Base-by-base conservation (phyloP, 2,888 invertebrate species). In the Caenorhabditis macrosperma region DNA sequence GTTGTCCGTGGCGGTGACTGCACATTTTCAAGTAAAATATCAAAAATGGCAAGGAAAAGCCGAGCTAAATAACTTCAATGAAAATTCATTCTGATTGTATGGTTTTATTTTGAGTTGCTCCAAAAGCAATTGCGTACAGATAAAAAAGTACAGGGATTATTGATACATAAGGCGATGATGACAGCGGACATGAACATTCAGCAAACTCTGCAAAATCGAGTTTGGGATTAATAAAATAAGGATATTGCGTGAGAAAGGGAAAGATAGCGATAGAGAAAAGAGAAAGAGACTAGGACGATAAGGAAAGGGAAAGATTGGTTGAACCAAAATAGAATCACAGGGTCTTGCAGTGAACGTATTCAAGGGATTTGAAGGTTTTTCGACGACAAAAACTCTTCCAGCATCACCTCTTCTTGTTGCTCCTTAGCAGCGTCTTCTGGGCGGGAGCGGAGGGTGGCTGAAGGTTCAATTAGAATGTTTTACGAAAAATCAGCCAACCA, bases 391-490 rank as follows among this genome's bases (percentile, higher is more conserved):
- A 86, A 86, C 30, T 86, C 83, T 52, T 86, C 86, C 17, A 86
- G 76, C 82, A 86, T 85, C n/a, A 86, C 81, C 63, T 86, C 82
- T 69, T 86, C 86, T 41, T 86, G 83, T 30, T 76, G 67, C 12
- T 66, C 78, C 20, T 79, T 67, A 0, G 48, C 71, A 17, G 50
- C 74, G 64, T 86, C 85, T 68, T 79, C 82, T 3, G 84, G 81
- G 17, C 79, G 72, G 26, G 66, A 50, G 15, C 71, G 75, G 30
- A 80, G 59, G 0, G 69, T 57, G 6, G 63, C 59, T 63, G 54
- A 15, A 71, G 44, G 4, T 41, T 22, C n/a, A 54, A 54, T n/a
- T n/a, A 4, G 2, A 46, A 10, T 46, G 3, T 28, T 60, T 50
- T 17, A n/a, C n/a, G n/a, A n/a, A n/a, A 1, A 38, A 7, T 7